Evolutionary conservation across 2,113 vertebrate genomes (phyloP).

Genomic region (Austrofundulus limnaeus): DNA sequence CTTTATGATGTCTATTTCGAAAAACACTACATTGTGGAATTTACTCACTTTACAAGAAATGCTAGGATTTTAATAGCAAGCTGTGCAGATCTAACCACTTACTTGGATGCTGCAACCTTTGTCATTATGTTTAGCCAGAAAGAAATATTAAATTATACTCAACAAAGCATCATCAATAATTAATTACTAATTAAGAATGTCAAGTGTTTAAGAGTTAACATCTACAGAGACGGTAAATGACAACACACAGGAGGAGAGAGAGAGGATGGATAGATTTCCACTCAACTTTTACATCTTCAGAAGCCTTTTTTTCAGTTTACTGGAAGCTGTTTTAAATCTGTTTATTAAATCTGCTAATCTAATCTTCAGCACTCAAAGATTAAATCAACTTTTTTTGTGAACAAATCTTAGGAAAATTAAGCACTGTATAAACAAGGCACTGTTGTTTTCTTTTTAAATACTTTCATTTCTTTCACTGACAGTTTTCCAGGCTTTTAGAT

Average conservation of each 20-base stretch:
- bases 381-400: conserved; percentile 27
- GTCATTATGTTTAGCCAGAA: too few species aligned
- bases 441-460: conserved; percentile 40
- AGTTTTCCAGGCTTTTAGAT: conserved; percentile 40
- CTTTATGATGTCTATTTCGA: too few species aligned
- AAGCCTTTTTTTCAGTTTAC: too few species aligned
- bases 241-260: conserved; percentile 49
- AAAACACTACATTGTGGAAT: too few species aligned
- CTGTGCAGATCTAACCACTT: too few species aligned
- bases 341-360: conserved; percentile 17
- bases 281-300: conserved; percentile 27
- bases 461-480: conserved; percentile 37
- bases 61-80: too few species aligned
- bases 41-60: too few species aligned
- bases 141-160: too few species aligned
- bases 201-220: conserved; percentile 34
- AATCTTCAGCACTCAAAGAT: conserved; percentile 39
- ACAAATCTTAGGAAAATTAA: conserved; percentile 41
- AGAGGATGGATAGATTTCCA: too few species aligned
- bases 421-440: conserved; percentile 44
- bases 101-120: too few species aligned
- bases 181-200: conserved; percentile 50
- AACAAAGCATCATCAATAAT: conserved; percentile 73
- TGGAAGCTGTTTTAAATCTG: conserved; percentile 46
- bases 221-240: conserved; percentile 60